Conservation (phyloP, 2,888 invertebrate species). For the Lordiphosa fenestrarum region DNA sequence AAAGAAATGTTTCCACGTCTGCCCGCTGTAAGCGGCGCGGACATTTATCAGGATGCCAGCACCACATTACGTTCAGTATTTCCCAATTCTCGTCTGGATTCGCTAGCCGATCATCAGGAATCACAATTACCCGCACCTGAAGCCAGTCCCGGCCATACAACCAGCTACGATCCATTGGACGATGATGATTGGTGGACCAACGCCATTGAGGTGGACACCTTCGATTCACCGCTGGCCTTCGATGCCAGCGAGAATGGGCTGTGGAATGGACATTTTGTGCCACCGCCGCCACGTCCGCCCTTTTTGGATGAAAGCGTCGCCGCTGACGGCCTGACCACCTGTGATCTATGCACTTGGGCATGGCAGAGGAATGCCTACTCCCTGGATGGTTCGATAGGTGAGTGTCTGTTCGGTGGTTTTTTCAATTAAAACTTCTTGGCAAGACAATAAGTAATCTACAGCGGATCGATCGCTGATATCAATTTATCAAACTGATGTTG, state of each 20-base stretch:
- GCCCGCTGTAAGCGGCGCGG: slow-evolving; percentile 73
- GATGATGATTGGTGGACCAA: slow-evolving; percentile 80
- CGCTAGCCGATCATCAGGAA: slow-evolving; percentile 70
- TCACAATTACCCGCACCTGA: slow-evolving; percentile 51
- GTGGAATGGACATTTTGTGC: slow-evolving; percentile 83
- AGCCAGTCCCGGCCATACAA: slow-evolving; percentile 31
- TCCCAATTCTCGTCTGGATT: slow-evolving; percentile 78
- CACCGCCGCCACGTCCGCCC: slow-evolving; percentile 85
- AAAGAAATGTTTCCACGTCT: slow-evolving; percentile 79
- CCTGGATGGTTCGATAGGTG: slow-evolving; percentile 83
- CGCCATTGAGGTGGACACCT: slow-evolving; percentile 80
- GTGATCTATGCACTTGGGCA: slow-evolving; percentile 88
- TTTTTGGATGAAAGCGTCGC: slow-evolving; percentile 84
- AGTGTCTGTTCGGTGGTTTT: slow-evolving; percentile 66
- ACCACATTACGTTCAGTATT: slow-evolving; percentile 78
- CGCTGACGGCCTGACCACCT: slow-evolving; percentile 86
- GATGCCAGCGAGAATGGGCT: slow-evolving; percentile 80
- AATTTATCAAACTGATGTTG: slow-evolving; percentile 79
- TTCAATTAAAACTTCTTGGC: slow-evolving; percentile 64
- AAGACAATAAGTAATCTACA: slow-evolving; percentile 39
- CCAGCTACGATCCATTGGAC: slow-evolving; percentile 61
- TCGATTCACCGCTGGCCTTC: slow-evolving; percentile 80
- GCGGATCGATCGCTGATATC: slow-evolving; percentile 78
- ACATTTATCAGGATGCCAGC: slow-evolving; percentile 72
- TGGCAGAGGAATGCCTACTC: slow-evolving; percentile 84